Evolutionary conservation across 2,888 invertebrate genomes (phyloP).

Genomic region (Drosophila planitibia): DNA sequence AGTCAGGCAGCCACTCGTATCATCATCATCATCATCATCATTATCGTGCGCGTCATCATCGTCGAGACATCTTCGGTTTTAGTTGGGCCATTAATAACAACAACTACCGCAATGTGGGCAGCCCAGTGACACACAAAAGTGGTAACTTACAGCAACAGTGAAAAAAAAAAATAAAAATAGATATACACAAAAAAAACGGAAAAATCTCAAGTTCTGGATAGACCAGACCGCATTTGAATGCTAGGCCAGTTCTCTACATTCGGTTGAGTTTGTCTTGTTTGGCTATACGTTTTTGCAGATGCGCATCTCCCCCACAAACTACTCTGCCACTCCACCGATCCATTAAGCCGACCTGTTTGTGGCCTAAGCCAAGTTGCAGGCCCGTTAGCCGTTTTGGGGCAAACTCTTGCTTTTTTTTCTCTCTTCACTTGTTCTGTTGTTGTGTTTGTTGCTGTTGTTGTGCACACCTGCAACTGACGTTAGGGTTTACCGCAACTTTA

Average conservation of each 20-base stretch:
- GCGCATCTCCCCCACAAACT: constrained; percentile 32
- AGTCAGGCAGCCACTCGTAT: constrained; percentile 41
- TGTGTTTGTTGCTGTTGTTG: constrained; percentile 36
- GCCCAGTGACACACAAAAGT: constrained; percentile 77
- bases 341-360: constrained; percentile 68
- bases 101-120: constrained; percentile 74
- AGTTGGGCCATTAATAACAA: constrained; percentile 70
- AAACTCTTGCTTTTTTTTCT: constrained; percentile 40
- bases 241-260: constrained; percentile 35
- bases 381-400: constrained; percentile 69
- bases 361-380: constrained; percentile 62
- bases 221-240: constrained; percentile 74
- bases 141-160: constrained; percentile 40
- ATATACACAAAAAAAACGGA: constrained; percentile 8
- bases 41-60: constrained; percentile 22
- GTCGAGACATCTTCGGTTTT: constrained; percentile 66
- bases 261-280: constrained; percentile 43
- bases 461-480: constrained; percentile 74
- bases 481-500: constrained; percentile 55
- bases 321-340: neutral
- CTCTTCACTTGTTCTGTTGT: constrained; percentile 22
- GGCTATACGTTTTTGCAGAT: constrained; percentile 67
- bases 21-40: constrained; percentile 30
- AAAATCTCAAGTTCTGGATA: constrained; percentile 17
- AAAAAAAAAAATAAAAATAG: constrained; percentile 18